Conservation (phyloP, 2,113 vertebrate genomes). For the Gavia stellata region DNA sequence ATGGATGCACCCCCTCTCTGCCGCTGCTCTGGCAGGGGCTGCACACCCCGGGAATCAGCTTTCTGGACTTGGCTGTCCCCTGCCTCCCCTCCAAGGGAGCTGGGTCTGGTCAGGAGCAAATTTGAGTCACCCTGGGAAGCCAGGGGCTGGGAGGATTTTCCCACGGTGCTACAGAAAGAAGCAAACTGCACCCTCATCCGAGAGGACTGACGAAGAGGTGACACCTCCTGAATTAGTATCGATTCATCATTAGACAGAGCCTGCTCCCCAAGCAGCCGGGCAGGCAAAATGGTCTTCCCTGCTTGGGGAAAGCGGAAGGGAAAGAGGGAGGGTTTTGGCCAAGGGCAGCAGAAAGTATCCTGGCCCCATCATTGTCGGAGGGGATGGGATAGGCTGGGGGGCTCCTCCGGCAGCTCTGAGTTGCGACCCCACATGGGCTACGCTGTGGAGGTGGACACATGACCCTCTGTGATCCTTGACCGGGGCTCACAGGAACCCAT, state of each 20-base stretch:
- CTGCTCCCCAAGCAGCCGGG: background rate
- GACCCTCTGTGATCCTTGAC: too few species aligned
- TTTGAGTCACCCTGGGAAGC: conserved; percentile 22
- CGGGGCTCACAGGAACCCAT: accelerated
- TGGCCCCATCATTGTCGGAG: accelerated
- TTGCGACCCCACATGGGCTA: background rate
- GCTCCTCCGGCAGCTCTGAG: background rate
- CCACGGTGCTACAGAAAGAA: conserved; percentile 27
- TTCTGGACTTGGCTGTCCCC: background rate
- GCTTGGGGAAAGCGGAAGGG: background rate
- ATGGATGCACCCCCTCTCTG: accelerated
- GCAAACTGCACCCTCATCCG: background rate
- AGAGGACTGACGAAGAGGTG: conserved; percentile 34
- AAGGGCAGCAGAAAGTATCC: background rate
- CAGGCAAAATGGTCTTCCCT: accelerated
- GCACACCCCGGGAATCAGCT: accelerated
- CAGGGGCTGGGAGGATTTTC: background rate
- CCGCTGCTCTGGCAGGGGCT: accelerated
- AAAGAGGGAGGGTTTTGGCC: background rate
- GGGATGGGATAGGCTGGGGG: background rate
- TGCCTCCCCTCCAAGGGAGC: background rate
- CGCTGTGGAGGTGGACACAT: accelerated
- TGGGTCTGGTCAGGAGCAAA: background rate
- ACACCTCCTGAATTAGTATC: background rate
- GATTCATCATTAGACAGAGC: background rate